phyloP scores from a whole-genome alignment of 2,113 vertebrate species.

The Pygoscelis antarcticus region DNA sequence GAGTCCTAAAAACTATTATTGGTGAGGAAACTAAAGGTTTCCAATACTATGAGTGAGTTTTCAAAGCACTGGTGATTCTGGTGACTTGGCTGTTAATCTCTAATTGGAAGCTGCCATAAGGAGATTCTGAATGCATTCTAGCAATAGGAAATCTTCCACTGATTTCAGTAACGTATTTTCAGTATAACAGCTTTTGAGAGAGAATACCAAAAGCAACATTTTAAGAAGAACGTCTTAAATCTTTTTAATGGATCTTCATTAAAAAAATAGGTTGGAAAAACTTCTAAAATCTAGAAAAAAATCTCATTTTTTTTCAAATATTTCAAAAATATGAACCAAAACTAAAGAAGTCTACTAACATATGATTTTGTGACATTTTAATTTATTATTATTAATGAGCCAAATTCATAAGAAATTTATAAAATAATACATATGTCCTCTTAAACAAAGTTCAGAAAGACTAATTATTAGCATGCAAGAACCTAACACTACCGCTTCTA shows the following conservation, averaged over 20 bases:
- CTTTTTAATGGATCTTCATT: neutral
- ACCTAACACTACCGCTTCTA: fast-evolving
- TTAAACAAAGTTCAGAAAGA: neutral
- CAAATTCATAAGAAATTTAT: neutral
- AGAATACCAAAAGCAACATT: neutral
- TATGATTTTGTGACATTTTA: neutral
- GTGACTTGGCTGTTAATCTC: neutral
- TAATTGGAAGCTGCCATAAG: neutral
- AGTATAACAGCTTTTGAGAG: neutral
- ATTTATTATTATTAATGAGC: neutral
- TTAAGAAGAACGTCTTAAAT: neutral
- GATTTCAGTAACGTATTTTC: neutral
- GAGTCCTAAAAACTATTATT: neutral
- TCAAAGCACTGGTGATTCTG: neutral
- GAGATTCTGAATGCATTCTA: neutral
- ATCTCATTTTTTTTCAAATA: neutral
- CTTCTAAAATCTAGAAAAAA: neutral
- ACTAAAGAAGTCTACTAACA: fast-evolving
- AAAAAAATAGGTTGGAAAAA: neutral
- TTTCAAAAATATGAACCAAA: neutral
- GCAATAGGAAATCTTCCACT: neutral
- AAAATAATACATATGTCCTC: neutral
- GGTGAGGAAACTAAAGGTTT: neutral
- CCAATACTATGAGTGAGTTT: neutral
- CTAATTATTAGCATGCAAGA: fast-evolving